A percentile compares a stretch with the other conserved stretches of the same genome.
Evolutionary conservation across 2,888 invertebrate genomes (phyloP).

Genomic region (Mycalesis mineus): DNA sequence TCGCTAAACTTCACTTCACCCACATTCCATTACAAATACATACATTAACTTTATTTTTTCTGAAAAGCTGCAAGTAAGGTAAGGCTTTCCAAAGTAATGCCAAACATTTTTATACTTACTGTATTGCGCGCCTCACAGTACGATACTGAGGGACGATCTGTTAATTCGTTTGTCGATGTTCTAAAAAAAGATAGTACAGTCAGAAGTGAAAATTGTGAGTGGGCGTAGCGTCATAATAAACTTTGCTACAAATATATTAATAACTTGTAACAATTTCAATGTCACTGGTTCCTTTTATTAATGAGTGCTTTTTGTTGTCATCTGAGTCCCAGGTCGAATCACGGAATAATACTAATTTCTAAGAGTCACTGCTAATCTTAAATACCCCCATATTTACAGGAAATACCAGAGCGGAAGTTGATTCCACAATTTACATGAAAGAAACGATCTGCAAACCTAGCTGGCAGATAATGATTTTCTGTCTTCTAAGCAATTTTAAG

Average conservation of each 20-base stretch:
- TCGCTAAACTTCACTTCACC: slow-evolving; percentile 30
- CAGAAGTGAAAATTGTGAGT: slow-evolving; percentile 44
- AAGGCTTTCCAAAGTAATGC: background rate
- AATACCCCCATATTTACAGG: too few relatives aligned
- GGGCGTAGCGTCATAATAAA: slow-evolving; percentile 26
- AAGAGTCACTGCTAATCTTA: too few relatives aligned
- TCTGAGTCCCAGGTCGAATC: too few relatives aligned
- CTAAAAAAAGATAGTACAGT: slow-evolving; percentile 70
- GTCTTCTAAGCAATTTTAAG: too few relatives aligned
- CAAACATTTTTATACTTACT: slow-evolving; percentile 51
- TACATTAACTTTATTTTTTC: background rate
- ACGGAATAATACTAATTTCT: too few relatives aligned
- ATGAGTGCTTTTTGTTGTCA: too few relatives aligned
- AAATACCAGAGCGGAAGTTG: too few relatives aligned
- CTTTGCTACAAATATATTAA: background rate
- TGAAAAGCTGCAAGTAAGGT: background rate
- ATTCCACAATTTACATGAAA: too few relatives aligned
- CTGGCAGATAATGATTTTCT: too few relatives aligned
- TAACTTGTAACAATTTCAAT: too few relatives aligned
- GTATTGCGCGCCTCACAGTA: slow-evolving; percentile 69
- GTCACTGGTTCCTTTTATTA: too few relatives aligned
- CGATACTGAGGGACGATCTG: slow-evolving; percentile 55
- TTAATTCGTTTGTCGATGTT: slow-evolving; percentile 61
- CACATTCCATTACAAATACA: slow-evolving; percentile 33
- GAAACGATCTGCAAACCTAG: too few relatives aligned